Evolutionary conservation across 2,888 invertebrate species (phyloP).

Genomic region (Cephus pygmeus): DNA sequence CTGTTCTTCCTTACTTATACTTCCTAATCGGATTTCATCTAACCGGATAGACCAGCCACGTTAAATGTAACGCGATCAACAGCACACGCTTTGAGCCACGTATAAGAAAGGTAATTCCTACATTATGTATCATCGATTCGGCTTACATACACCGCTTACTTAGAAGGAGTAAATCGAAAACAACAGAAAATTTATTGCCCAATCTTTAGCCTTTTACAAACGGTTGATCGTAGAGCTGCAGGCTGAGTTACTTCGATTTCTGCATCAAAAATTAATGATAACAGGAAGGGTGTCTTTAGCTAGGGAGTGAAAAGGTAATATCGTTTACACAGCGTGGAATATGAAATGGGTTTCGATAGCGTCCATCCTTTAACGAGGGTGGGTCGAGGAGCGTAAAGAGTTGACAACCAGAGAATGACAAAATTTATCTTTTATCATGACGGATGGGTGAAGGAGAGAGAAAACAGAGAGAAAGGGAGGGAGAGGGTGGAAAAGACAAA

Average conservation of each 20-base stretch:
- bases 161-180: neutral
- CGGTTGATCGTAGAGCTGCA: neutral
- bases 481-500: neutral
- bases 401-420: neutral
- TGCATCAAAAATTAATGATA: neutral
- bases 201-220: neutral
- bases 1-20: neutral
- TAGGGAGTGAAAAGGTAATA: neutral
- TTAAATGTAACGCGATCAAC: neutral
- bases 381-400: neutral
- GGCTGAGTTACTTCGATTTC: neutral
- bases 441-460: neutral
- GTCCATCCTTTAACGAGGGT: no score
- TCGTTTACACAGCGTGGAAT: neutral
- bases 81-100: neutral
- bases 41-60: neutral
- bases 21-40: neutral
- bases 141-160: neutral
- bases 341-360: neutral
- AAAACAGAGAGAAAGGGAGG: no score
- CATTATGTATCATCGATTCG: neutral
- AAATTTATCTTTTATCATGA: neutral
- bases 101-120: neutral
- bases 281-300: neutral
- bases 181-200: neutral